Base-by-base conservation (phyloP, 2,888 invertebrate genomes). In the Heteromurus nitidus region DNA sequence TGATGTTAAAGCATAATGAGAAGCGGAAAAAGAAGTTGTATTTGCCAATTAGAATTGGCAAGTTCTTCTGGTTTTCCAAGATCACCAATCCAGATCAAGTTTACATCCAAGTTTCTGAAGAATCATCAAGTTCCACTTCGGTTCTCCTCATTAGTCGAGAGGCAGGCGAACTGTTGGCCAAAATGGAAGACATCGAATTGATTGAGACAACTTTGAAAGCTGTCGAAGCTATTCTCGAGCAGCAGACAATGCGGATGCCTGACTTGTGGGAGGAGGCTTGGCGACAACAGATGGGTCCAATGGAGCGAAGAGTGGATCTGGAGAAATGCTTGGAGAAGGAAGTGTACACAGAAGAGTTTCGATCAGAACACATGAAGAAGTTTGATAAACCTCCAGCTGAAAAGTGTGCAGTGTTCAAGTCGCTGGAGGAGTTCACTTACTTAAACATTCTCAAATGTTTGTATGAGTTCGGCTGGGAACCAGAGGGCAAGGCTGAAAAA, bases 381-480 rank as follows among this genome's bases (percentile, higher is more conserved):
- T 50, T 50, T 9, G 9, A n/a, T 50, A 2, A 3, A n/a, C n/a
- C 9, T 20, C 2, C 2, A 9, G n/a, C 9, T 2, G n/a, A 18
- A 1, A 18, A n/a, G 18, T 1, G 20, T 2, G 53, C 13, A 22
- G 3, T 18, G 9, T 62, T 74, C 13, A 30, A 24, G 1, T 11
- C 50, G 3, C 9, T 65, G 11, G 55, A 74, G 5, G 26, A 26
- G 1, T 30, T 65, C 0, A 26, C 28, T 1, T 74, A 65, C 18
- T 42, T 31, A 2, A 42, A 65, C 20, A 26, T 74, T 9, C 20
- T 65, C 2, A 30, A 18, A 2, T 18, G n/a, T 1, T 3, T 65
- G 0, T 74, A 65, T 16, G 55, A 74, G 3, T 65, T 31, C 11
- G 74, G 74, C 16, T 77, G 60, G 62, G 36, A 62, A 24, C 77